phyloP scores from a whole-genome alignment of 2,797 vertebrate genomes.

The Scyliorhinus canicula region DNA sequence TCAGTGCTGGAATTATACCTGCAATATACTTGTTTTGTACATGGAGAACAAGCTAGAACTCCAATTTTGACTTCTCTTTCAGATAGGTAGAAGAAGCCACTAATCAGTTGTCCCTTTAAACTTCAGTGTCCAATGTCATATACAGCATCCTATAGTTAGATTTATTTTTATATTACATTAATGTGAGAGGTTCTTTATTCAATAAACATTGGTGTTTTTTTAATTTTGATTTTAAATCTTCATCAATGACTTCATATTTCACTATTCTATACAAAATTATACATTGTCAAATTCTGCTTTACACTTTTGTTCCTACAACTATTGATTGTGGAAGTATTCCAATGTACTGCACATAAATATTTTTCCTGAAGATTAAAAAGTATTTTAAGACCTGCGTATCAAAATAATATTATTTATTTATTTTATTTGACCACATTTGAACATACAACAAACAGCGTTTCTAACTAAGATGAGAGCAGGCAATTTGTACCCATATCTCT shows the following conservation, averaged over 20 bases:
- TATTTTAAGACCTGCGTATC: neutral
- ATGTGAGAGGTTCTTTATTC: neutral
- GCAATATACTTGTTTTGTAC: neutral
- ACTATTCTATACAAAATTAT: neutral
- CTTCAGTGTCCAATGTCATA: neutral
- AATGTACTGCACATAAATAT: neutral
- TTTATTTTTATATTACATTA: neutral
- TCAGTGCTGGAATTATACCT: neutral
- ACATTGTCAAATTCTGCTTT: neutral
- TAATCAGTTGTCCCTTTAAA: neutral
- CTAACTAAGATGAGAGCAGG: neutral
- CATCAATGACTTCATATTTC: neutral
- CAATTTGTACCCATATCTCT: neutral
- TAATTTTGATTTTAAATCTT: neutral
- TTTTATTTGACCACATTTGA: neutral
- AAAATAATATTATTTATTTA: neutral
- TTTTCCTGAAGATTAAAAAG: neutral
- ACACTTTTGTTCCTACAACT: neutral
- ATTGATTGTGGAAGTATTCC: neutral
- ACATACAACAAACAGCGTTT: neutral
- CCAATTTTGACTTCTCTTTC: neutral
- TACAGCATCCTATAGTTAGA: neutral
- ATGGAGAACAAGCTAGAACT: neutral
- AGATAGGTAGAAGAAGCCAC: neutral
- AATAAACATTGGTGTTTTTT: neutral